Evolutionary conservation across 2,113 vertebrate species (phyloP).

Genomic region (Polyodon spathula): DNA sequence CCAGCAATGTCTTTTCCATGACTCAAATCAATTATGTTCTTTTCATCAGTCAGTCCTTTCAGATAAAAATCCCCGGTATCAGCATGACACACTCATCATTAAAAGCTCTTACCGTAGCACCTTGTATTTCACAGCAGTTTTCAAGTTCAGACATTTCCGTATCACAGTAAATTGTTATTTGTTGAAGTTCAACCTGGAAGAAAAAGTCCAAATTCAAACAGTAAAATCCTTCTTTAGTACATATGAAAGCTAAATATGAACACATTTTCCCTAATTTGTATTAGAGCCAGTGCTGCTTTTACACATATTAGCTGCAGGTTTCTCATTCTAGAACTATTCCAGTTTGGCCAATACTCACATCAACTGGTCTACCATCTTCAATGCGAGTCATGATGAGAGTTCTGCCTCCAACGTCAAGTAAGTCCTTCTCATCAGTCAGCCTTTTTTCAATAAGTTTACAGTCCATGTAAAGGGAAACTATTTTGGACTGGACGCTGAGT

Average conservation of each 20-base stretch:
- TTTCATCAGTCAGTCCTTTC: slow-evolving; percentile 62
- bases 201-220: slow-evolving; percentile 19
- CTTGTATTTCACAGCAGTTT: slow-evolving; percentile 73
- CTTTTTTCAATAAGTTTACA: slow-evolving; percentile 79
- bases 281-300: too few relatives aligned
- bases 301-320: too few relatives aligned
- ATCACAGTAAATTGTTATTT: slow-evolving; percentile 77
- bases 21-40: slow-evolving; percentile 44
- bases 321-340: too few relatives aligned
- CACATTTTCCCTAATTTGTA: too few relatives aligned
- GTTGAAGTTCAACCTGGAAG: slow-evolving; percentile 80
- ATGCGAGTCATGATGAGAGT: slow-evolving; percentile 76
- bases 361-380: slow-evolving; percentile 81
- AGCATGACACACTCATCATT: background rate
- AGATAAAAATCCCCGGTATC: slow-evolving; percentile 31
- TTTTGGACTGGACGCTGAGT: slow-evolving; percentile 63
- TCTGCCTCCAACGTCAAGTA: slow-evolving; percentile 60
- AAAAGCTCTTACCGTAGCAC: slow-evolving; percentile 61
- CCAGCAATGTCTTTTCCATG: too few relatives aligned
- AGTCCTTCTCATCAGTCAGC: slow-evolving; percentile 59
- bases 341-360: slow-evolving; percentile 60
- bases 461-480: slow-evolving; percentile 79
- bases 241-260: too few relatives aligned
- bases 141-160: slow-evolving; percentile 65
- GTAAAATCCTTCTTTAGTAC: too few relatives aligned